Conservation (phyloP, 2,797 vertebrate species). For the Thunnus albacares region DNA sequence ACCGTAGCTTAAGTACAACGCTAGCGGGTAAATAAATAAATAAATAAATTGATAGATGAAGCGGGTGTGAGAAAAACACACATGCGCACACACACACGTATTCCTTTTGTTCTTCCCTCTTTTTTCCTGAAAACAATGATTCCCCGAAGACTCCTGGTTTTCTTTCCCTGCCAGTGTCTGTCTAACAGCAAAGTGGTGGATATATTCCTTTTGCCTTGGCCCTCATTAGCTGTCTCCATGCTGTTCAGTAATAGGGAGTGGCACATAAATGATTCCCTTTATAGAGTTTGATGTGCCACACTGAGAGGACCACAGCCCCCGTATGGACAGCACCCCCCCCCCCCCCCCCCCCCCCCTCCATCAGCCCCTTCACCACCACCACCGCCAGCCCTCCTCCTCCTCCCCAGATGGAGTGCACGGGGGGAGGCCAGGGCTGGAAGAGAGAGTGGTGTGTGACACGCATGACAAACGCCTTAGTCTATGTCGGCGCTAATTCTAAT, state of each 20-base stretch:
- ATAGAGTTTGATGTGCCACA: constrained; percentile 92
- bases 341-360: constrained; percentile 71
- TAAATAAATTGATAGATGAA: constrained; percentile 79
- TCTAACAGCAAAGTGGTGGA: constrained; percentile 87
- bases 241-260: constrained; percentile 91
- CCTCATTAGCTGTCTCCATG: constrained; percentile 93
- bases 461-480: constrained; percentile 79
- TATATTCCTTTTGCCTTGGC: constrained; percentile 89
- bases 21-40: constrained; percentile 76
- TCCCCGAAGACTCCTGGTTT: constrained; percentile 84
- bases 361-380: constrained; percentile 51
- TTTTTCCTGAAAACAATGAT: constrained; percentile 82
- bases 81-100: constrained; percentile 61
- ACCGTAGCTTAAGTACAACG: constrained; percentile 80
- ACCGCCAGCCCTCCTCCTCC: constrained; percentile 46
- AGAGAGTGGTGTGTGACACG: constrained; percentile 72
- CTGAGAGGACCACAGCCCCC: constrained; percentile 87
- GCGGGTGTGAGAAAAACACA: constrained; percentile 63
- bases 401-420: constrained; percentile 70
- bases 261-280: constrained; percentile 95
- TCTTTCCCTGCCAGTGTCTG: constrained; percentile 84
- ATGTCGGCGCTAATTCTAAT: constrained; percentile 83
- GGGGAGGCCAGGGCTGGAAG: constrained; percentile 44
- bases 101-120: constrained; percentile 81
- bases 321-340: constrained; percentile 83